Evolutionary conservation across 2,113 vertebrate genomes (phyloP).

Genomic region (Actenoides lindsayi): DNA sequence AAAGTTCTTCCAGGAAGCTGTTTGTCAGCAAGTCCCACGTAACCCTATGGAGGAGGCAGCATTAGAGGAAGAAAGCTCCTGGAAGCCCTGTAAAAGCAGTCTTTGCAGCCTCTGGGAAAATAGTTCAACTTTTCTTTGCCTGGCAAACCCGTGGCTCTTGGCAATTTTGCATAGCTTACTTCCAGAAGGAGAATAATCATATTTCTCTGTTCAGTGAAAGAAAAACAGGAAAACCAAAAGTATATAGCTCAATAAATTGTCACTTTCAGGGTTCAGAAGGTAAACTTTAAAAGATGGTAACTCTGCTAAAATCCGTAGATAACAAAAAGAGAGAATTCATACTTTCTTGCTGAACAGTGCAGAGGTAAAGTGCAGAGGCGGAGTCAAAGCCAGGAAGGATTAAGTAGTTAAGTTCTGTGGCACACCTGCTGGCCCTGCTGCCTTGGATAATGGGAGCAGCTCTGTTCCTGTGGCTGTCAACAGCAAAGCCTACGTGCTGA

Average conservation of each 20-base stretch:
- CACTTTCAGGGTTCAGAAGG: neutral
- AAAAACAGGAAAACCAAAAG: neutral
- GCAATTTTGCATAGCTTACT: neutral
- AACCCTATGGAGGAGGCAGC: neutral
- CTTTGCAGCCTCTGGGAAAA: neutral
- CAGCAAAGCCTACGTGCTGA: neutral
- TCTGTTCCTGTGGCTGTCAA: neutral
- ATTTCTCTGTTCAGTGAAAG: neutral
- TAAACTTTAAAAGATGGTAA: neutral
- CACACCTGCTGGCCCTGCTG: accelerated
- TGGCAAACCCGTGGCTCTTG: neutral
- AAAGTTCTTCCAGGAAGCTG: neutral
- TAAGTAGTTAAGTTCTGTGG: neutral
- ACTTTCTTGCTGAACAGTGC: neutral
- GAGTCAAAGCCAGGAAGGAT: neutral
- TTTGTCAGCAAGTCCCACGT: neutral
- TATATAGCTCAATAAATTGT: neutral
- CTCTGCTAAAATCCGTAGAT: neutral
- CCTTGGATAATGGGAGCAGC: neutral
- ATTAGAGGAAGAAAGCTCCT: neutral
- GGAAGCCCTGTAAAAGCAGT: neutral
- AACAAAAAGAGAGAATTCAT: neutral
- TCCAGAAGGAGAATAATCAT: neutral
- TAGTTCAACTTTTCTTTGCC: neutral
- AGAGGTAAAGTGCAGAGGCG: too few relatives aligned